Base-by-base conservation (phyloP, 1,140 invertebrate species). In the Meteorus sp. region DNA sequence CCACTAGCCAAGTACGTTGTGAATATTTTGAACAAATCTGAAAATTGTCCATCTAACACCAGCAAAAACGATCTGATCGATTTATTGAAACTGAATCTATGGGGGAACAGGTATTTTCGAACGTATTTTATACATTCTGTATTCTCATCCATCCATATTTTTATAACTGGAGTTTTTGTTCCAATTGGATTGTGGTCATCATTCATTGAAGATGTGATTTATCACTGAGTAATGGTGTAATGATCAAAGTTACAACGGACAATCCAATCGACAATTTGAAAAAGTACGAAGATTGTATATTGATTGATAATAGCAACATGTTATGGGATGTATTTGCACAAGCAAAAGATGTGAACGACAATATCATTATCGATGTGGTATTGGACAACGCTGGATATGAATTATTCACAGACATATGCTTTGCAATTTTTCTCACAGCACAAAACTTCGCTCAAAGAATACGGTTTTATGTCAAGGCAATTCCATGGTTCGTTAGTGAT, bases 401-500 rank as follows among this genome's bases (percentile, higher is more conserved):
- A 81, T 65, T 99, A 3, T 89, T 95, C 62, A 88, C 89, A 2
- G 97, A 99, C 77, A 78, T 99, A 0, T 92, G 92, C 72, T 72
- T 99, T 8, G 90, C 92, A 9, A 88, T 91, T 64, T 92, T 90
- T 68, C 75, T 99, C 2, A 73, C 91, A 19, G 72, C 82, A 11
- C 80, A 85, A 51, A 82, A 85, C 37, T 77, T 94, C 13, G 89
- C 87, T 0, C 73, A 81, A 25, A 85, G 85, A 78, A 82, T 99
- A 37, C 78, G 89, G 55, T 91, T 99, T 66, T 88, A 97, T 75
- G 87, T 89, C 0, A 99, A 99, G 83, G 80, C 83, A 7, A 89
- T 94, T 63, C 96, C 97, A 0, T 99, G 97, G 97, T 99, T 93
- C 76, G 87, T 99, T 1, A 99, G 96, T 7, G 97, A 99, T 77